Conservation (phyloP, 2,797 vertebrate genomes). For the Falco naumanni region DNA sequence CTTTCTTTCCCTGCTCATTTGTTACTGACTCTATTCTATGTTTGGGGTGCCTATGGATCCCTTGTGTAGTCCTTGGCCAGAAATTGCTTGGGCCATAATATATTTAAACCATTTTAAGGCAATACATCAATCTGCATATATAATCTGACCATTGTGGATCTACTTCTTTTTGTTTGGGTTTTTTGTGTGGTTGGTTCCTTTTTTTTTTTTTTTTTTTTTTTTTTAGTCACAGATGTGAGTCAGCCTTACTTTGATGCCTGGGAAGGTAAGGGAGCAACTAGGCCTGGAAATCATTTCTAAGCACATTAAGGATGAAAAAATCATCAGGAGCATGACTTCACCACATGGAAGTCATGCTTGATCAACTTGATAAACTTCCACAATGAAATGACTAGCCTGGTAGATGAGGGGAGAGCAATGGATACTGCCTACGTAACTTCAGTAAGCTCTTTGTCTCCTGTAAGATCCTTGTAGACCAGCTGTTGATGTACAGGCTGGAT, state of each 20-base stretch:
- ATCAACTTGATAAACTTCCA: neutral
- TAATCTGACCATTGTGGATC: neutral
- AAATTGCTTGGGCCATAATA: neutral
- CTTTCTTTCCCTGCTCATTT: neutral
- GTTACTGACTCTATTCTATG: neutral
- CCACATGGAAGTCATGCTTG: neutral
- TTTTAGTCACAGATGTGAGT: accelerated
- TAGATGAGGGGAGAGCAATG: neutral
- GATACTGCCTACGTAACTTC: neutral
- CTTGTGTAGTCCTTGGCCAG: neutral
- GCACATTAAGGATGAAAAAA: neutral
- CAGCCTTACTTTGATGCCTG: neutral
- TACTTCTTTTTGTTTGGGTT: neutral
- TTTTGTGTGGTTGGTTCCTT: neutral
- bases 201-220: neutral
- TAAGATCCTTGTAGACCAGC: neutral
- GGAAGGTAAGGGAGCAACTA: neutral
- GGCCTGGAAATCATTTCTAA: neutral
- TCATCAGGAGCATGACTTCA: neutral
- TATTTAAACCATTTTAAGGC: neutral
- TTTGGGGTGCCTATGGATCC: neutral
- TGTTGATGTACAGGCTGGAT: neutral
- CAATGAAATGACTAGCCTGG: neutral
- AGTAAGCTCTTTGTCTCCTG: accelerated
- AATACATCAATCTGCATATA: neutral